Evolutionary conservation across 2,113 vertebrate genomes (phyloP).

Genomic region (Pionites leucogaster): DNA sequence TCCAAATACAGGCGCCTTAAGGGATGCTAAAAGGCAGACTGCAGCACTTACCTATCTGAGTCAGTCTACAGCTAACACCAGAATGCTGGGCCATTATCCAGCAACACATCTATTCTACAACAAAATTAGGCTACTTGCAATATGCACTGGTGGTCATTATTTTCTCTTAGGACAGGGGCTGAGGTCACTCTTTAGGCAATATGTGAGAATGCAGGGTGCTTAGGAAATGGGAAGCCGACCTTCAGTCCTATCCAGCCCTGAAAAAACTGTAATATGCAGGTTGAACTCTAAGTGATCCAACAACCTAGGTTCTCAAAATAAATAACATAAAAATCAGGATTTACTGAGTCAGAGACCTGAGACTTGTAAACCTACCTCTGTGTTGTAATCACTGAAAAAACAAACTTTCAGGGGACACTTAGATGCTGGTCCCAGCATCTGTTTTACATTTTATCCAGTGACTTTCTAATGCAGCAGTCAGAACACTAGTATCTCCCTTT

Average conservation of each 20-base stretch:
- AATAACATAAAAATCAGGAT: neutral
- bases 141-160: neutral
- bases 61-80: neutral
- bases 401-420: rapidly evolving
- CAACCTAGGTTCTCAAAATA: neutral
- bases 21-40: neutral
- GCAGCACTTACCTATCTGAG: neutral
- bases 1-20: neutral
- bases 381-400: neutral
- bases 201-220: neutral
- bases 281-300: neutral
- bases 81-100: neutral
- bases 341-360: neutral
- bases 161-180: neutral
- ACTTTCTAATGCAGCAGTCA: neutral
- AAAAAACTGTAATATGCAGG: neutral
- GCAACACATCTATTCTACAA: neutral
- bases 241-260: neutral
- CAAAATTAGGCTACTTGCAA: neutral
- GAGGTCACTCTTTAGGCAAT: neutral
- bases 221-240: neutral
- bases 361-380: neutral
- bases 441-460: neutral
- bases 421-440: neutral
- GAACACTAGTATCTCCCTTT: neutral